Evolutionary conservation across 2,797 vertebrate genomes (phyloP).

Genomic region (Pseudocheirus occidentalis): DNA sequence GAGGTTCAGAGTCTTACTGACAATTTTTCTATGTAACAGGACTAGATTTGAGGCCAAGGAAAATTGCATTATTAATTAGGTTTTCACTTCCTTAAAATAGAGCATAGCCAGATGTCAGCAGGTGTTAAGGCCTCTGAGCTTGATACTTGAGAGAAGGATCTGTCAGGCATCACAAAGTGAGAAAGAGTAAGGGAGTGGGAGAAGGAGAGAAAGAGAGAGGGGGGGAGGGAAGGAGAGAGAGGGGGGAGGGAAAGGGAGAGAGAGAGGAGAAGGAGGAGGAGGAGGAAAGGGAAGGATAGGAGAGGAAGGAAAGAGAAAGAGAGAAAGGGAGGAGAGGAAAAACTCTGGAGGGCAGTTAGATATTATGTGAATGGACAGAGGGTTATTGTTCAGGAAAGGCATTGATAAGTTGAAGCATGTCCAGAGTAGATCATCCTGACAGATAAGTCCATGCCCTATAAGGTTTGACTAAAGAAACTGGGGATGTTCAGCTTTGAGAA

Average conservation of each 20-base stretch:
- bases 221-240: neutral
- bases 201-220: neutral
- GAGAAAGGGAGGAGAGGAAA: neutral
- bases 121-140: neutral
- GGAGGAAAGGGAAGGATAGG: neutral
- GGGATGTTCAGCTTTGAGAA: neutral
- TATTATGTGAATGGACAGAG: neutral
- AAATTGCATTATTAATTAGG: neutral
- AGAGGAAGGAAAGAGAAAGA: neutral
- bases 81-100: conserved; percentile 17
- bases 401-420: neutral
- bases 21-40: neutral
- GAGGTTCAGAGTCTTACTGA: neutral
- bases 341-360: neutral
- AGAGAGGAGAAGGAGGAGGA: neutral
- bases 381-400: neutral
- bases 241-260: neutral
- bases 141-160: conserved; percentile 1
- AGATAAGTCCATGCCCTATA: neutral
- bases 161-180: neutral
- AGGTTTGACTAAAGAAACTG: neutral
- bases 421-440: neutral
- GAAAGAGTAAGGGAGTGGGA: neutral
- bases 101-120: neutral
- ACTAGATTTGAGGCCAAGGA: conserved; percentile 13